A percentile compares a stretch with the other conserved stretches of the same genome.
phyloP scores from a whole-genome alignment of 2,113 vertebrate genomes.

The Saiga tatarica region DNA sequence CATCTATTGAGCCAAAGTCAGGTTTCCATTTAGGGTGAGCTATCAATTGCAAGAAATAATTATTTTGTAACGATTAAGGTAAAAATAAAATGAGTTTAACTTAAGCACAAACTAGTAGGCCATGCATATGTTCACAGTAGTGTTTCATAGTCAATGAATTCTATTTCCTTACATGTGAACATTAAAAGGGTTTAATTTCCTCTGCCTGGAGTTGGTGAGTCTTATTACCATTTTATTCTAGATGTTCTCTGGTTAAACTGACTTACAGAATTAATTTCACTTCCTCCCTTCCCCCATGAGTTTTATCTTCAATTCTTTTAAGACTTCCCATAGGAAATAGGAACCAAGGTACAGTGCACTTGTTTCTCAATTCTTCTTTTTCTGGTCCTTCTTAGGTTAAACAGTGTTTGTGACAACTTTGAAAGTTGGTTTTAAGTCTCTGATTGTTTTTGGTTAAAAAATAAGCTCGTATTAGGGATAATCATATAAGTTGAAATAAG shows the following conservation, averaged over 20 bases:
- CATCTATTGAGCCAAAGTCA: background rate
- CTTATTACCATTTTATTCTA: background rate
- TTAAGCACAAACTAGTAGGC: background rate
- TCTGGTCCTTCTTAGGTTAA: constrained; percentile 25
- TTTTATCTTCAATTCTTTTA: constrained; percentile 36
- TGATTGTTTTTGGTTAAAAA: background rate
- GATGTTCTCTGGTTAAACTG: background rate
- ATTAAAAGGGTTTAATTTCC: background rate
- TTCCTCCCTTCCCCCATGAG: constrained; percentile 43
- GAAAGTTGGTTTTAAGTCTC: constrained; percentile 39
- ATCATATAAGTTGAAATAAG: background rate
- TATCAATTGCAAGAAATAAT: background rate
- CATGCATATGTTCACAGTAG: background rate
- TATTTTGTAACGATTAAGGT: background rate
- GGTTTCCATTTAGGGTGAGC: background rate
- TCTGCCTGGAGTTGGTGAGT: background rate
- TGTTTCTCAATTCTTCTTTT: constrained; percentile 73
- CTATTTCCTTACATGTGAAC: background rate
- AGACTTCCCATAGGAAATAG: constrained; percentile 70
- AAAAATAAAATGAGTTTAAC: constrained; percentile 5
- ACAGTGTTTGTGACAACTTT: constrained; percentile 5
- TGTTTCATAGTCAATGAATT: background rate
- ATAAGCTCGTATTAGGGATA: background rate
- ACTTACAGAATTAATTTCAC: constrained; percentile 43
- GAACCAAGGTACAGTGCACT: constrained; percentile 71